Base-by-base conservation (phyloP, 2,888 invertebrate species). In the Scaptomyza tumidula region DNA sequence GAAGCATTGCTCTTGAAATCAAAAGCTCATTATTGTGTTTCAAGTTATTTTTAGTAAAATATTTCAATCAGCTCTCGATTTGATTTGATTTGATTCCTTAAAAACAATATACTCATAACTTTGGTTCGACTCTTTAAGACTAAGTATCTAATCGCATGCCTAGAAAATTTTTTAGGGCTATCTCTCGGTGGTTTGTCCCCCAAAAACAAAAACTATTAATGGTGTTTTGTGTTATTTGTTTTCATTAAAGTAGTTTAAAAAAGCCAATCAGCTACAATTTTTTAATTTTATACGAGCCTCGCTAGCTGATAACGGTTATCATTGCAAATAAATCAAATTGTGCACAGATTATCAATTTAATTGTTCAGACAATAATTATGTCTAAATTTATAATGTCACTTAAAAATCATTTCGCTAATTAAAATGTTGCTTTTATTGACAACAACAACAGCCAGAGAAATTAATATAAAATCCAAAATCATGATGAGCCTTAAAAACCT, bases 321-420 rank as follows among this genome's bases (percentile, higher is more conserved):
- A 44, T 6, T 45, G 67, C 68, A 77, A 81, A 77, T 87, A 83
- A 87, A 83, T 83, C 83, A 87, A 74, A 81, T 74, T 9, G 71
- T 68, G 68, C 37, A 53, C 43, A 69, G 77, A 83, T 83, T 82
- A 83, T 83, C 82, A 81, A 77, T 74, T 85, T 83, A 83, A 83
- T 83, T 83, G 88, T 68, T 87, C 45, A 82, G 88, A 85, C 83
- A 85, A 83, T 83, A 83, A 83, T 83, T 87, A 87, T 83, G 83
- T 76, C 83, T 79, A 82, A 87, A 87, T 83, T 87, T 83, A 87
- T 83, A 87, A 53, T 87, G 86, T 85, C 88, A 83, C 88, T 83
- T 83, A 61, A 87, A 53, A 87, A 81, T 82, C 74, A 82, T 83
- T 83, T 87, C 66, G 82, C 79, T 83, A 83, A 83, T 83, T 83